These are phyloP conservation scores for Helostoma temminkii DNA, from an alignment of 2,797 vertebrate species.

Conservation along the genomic window DNA sequence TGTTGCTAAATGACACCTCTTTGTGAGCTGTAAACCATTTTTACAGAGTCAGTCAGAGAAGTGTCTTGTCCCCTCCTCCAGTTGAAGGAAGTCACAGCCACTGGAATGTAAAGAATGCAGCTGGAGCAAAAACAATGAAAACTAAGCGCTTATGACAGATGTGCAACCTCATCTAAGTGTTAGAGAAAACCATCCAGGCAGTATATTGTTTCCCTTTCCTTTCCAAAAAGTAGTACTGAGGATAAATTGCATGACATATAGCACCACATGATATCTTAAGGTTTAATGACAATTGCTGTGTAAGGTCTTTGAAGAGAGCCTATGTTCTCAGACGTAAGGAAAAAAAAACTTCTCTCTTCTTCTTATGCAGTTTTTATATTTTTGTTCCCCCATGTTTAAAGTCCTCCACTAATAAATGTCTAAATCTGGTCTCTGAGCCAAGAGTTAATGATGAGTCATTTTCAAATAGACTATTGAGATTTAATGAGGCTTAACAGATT, in stretches of 20 bases:
- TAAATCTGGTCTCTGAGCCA: constrained; percentile 51
- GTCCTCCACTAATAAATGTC: constrained; percentile 43
- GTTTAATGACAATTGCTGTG: constrained; percentile 47
- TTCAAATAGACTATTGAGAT: constrained; percentile 58
- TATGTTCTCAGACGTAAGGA: constrained; percentile 31
- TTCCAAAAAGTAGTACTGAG: constrained; percentile 22
- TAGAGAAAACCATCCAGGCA: constrained; percentile 33
- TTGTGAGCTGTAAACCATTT: constrained; percentile 3
- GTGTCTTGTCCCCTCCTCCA: constrained; percentile 36
- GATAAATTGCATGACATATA: constrained; percentile 44
- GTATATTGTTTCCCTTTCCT: constrained; percentile 26
- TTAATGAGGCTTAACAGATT: constrained; percentile 68
- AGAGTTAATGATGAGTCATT: constrained; percentile 68
- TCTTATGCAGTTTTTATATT: constrained; percentile 14
- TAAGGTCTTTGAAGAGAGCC: constrained; percentile 30
- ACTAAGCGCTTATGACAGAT: constrained; percentile 64
- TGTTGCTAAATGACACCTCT: constrained; percentile 31
- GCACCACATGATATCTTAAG: constrained; percentile 24
- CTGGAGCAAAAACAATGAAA: constrained; percentile 66
- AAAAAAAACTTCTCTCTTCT: constrained; percentile 6
- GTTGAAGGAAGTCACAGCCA: constrained; percentile 63
- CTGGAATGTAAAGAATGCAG: constrained; percentile 71
- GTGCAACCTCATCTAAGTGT: constrained; percentile 61
- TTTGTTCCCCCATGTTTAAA: constrained; percentile 10
- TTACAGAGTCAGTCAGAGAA: constrained; percentile 16